Conservation (phyloP, 2,797 vertebrate genomes). For the Novumbra hubbsi region DNA sequence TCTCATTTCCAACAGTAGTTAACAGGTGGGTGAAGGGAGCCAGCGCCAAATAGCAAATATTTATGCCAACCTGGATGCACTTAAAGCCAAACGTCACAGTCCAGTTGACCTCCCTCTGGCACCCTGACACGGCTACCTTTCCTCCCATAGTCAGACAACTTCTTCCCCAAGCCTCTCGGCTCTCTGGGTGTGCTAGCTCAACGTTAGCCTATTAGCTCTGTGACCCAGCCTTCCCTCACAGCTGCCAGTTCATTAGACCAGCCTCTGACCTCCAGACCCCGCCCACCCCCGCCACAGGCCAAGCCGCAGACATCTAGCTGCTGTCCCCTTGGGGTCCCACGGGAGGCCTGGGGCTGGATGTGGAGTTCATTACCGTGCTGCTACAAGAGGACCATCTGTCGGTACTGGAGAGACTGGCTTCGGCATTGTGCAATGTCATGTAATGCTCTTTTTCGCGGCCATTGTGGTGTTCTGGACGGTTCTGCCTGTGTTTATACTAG, state of each 20-base stretch:
- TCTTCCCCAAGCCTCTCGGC: conserved; percentile 7
- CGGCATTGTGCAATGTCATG: not conserved
- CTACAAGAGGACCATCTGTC: not conserved
- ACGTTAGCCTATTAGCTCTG: conserved; percentile 28
- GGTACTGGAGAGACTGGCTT: not conserved
- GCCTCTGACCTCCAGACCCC: not conserved
- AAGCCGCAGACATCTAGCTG: not conserved
- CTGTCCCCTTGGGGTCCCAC: not conserved
- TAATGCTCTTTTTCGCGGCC: not conserved
- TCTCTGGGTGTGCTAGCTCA: not conserved
- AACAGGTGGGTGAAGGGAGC: not conserved
- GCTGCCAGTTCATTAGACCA: conserved; percentile 5
- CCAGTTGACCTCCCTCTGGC: not conserved
- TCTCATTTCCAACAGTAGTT: not conserved
- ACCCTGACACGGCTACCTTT: not conserved
- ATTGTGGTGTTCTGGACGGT: conserved; percentile 39
- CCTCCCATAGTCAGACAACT: not conserved
- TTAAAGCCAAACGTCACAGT: not conserved
- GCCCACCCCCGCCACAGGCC: not conserved
- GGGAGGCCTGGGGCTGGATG: not conserved
- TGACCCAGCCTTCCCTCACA: conserved; percentile 36
- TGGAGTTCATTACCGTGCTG: too few relatives aligned
- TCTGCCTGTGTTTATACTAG: conserved; percentile 22
- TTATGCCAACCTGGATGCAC: not conserved
- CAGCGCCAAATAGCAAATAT: not conserved